A percentile compares a stretch with the other conserved stretches of the same genome.
phyloP scores from a whole-genome alignment of 2,888 invertebrate genomes.

The Camponotus fellah region DNA sequence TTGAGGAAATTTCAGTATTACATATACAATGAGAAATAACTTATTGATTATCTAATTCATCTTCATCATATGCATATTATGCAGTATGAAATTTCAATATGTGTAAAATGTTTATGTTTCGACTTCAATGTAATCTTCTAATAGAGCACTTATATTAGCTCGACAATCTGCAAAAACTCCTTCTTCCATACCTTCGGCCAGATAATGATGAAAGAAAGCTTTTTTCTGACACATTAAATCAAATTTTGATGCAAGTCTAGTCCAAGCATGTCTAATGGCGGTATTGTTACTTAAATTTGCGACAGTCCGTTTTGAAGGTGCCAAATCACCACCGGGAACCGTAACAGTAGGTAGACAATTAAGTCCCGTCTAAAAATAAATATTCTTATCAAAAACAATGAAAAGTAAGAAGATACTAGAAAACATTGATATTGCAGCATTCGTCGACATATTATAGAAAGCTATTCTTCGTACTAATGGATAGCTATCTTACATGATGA shows the following conservation, averaged over 20 bases:
- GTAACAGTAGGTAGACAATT: slow-evolving; percentile 92
- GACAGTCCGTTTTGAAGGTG: slow-evolving; percentile 91
- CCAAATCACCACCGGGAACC: slow-evolving; percentile 92
- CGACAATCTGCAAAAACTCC: slow-evolving; percentile 89
- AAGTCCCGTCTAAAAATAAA: slow-evolving; percentile 88
- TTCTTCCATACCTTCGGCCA: slow-evolving; percentile 92
- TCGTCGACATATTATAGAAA: too few species aligned
- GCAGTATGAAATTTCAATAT: neutral
- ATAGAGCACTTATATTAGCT: slow-evolving; percentile 89
- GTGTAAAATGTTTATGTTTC: slow-evolving; percentile 83
- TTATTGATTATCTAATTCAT: too few species aligned
- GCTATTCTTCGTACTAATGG: too few species aligned
- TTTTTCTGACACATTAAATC: slow-evolving; percentile 93
- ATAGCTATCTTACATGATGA: too few species aligned
- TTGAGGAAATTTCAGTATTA: too few species aligned
- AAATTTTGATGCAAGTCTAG: slow-evolving; percentile 92
- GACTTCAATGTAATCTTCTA: slow-evolving; percentile 90
- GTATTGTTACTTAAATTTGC: slow-evolving; percentile 95
- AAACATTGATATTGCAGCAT: too few species aligned
- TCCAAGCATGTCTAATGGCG: slow-evolving; percentile 93
- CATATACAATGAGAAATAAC: too few species aligned
- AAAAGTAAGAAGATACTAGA: too few species aligned
- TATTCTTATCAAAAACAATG: too few species aligned
- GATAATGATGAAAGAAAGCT: slow-evolving; percentile 96
- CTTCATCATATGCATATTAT: too few species aligned